These are phyloP conservation scores for Aurelia sp. DNA, from an alignment of 30 jellyfish, hydroid and myxozoan genomes.

Conservation along the genomic window DNA sequence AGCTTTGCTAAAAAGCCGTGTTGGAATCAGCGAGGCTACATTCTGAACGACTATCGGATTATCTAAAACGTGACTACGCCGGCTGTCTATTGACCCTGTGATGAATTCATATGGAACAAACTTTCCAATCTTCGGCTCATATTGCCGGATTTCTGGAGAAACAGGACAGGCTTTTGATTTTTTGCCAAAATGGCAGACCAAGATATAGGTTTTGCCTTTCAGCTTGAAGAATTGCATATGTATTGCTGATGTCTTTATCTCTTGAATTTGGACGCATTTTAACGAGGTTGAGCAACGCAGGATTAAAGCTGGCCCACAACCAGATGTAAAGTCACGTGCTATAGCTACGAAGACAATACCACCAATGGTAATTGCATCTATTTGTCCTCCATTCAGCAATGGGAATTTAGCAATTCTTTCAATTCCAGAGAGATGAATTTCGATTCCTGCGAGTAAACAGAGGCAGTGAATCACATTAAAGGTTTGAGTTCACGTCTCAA, in stretches of 20 bases:
- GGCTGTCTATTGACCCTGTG: neutral
- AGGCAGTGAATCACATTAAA: neutral
- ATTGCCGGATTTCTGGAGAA: slow-evolving; percentile 46
- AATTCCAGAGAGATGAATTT: slow-evolving; percentile 39
- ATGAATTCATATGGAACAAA: slow-evolving; percentile 13
- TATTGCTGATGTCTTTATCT: slow-evolving; percentile 53
- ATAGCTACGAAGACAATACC: slow-evolving; percentile 56
- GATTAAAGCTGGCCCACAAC: slow-evolving; percentile 86
- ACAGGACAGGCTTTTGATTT: slow-evolving; percentile 30
- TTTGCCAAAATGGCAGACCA: slow-evolving; percentile 51
- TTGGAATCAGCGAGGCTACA: slow-evolving; percentile 46
- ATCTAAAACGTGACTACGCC: neutral
- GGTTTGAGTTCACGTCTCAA: no score
- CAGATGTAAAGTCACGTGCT: slow-evolving; percentile 67
- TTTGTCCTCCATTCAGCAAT: slow-evolving; percentile 45
- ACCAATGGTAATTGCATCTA: slow-evolving; percentile 49
- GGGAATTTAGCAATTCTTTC: slow-evolving; percentile 33
- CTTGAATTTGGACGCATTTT: slow-evolving; percentile 44
- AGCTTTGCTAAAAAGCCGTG: slow-evolving; percentile 16
- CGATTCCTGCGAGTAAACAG: slow-evolving; percentile 33
- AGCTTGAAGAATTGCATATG: slow-evolving; percentile 47
- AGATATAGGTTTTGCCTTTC: slow-evolving; percentile 34
- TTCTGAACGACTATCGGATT: slow-evolving; percentile 31
- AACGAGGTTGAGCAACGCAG: slow-evolving; percentile 53
- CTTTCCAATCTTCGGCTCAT: neutral